Evolutionary conservation across 2,888 invertebrate genomes (phyloP), one percentile per base, ranked within the genome.

Genomic region (Lithophane semibrunnea): DNA sequence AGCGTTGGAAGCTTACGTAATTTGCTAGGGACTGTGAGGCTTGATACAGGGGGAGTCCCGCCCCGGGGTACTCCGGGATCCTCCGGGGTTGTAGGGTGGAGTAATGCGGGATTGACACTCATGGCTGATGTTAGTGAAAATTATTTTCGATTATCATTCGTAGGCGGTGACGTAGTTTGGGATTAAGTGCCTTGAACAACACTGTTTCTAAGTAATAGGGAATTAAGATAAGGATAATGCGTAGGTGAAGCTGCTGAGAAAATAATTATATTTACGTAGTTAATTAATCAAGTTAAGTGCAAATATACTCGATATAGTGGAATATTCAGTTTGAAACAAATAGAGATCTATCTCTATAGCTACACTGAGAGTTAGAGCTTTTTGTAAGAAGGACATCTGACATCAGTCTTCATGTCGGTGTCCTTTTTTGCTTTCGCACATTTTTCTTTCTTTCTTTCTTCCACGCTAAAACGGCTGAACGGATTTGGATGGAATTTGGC

Each of bases 1-100:
- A 89, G 91, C 93, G 90, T 87, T 89, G 87, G 87, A 88, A 83
- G 93, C 92, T 94, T 93, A 93, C 92, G 94, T 94, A 94, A 96
- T 95, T 94, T 93, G 90, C 92, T 92, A 90, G 92, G 89, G 91
- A 87, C 92, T 80, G 91, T 87, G 89, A 88, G 80, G 87, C 87
- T 83, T 83, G 88, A 88, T 88, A 86, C 86, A 89, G 70, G 71
- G 91, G 87, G 88, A 71, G 85, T 86, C 86, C 75, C 77, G 91
- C 91, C 89, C 73, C 77, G 88, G 89, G 91, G 83, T 78, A 77
- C 77, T 78, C 77, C 77, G 88, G 80, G 84, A 80, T 86, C 75
- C 82, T 86, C 79, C 88, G 82, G 86, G 80, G 84, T 85, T 77
- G 78, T 86, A 84, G 88, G 86, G 82, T 87, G 88, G 89, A 87